These are phyloP conservation scores for Timema podura DNA, from an alignment of 2,888 invertebrate genomes.

Conservation along the genomic window DNA sequence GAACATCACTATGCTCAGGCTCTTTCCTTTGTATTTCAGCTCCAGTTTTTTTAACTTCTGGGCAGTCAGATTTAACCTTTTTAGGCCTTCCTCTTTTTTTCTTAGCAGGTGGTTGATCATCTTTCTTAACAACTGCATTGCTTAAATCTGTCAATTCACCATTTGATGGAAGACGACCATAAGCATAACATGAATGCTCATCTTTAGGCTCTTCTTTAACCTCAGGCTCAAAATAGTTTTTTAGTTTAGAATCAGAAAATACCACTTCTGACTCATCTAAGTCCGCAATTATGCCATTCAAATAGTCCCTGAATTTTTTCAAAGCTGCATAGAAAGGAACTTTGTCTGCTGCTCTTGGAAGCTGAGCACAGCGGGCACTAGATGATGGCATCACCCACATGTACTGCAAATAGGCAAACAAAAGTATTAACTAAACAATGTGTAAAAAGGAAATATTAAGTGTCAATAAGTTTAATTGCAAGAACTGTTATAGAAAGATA, in stretches of 20 bases:
- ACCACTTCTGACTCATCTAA: slow-evolving; percentile 85
- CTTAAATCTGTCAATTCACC: slow-evolving; percentile 46
- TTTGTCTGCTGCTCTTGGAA: slow-evolving; percentile 96
- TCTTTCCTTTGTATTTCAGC: slow-evolving; percentile 33
- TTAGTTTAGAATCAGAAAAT: slow-evolving; percentile 68
- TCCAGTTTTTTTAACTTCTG: slow-evolving; percentile 47
- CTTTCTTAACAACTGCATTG: slow-evolving; percentile 51
- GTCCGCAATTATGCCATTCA: slow-evolving; percentile 80
- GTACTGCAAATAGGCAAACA: slow-evolving; percentile 57
- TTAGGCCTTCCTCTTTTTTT: slow-evolving; percentile 88
- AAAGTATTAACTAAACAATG: too few species aligned
- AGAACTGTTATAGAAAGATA: too few species aligned
- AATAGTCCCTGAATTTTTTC: slow-evolving; percentile 91
- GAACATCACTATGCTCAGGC: slow-evolving; percentile 55
- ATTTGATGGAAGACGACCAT: slow-evolving; percentile 33
- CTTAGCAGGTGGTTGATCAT: slow-evolving; percentile 57
- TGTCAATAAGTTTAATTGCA: not conserved
- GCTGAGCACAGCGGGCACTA: slow-evolving; percentile 92
- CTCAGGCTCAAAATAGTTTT: slow-evolving; percentile 58
- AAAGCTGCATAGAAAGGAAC: slow-evolving; percentile 95
- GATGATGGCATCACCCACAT: slow-evolving; percentile 99
- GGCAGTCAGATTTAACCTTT: slow-evolving; percentile 71
- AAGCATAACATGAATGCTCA: slow-evolving; percentile 35
- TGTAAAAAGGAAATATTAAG: not conserved
- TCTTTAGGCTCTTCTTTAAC: slow-evolving; percentile 44